phyloP scores from a whole-genome alignment of 2,797 vertebrate genomes.

The Parotocinclus haroldoi region DNA sequence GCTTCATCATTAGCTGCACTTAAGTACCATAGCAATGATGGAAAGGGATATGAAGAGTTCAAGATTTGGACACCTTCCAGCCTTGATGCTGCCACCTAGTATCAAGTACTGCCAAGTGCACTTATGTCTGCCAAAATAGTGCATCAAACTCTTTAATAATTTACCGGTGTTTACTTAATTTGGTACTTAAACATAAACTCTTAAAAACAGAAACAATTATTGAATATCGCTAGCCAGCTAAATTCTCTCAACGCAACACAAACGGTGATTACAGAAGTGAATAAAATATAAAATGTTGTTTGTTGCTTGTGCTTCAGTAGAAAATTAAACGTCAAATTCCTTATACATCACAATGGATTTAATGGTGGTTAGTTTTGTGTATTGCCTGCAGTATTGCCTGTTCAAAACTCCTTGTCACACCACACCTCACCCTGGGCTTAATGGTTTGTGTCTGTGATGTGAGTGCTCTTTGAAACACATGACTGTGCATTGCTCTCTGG shows the following conservation, averaged over 20 bases:
- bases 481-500: constrained; percentile 21
- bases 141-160: constrained; percentile 8
- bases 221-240: constrained; percentile 15
- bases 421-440: constrained; percentile 44
- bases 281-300: background rate
- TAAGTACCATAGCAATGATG: background rate
- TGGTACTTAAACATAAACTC: constrained; percentile 19
- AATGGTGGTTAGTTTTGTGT: constrained; percentile 3
- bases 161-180: background rate
- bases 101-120: background rate
- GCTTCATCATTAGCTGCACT: background rate
- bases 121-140: background rate
- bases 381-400: constrained; percentile 44
- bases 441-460: constrained; percentile 44
- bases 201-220: constrained; percentile 26
- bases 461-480: constrained; percentile 20
- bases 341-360: too few species aligned
- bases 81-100: background rate
- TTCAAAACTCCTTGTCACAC: constrained; percentile 45
- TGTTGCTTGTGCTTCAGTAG: too few species aligned
- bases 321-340: too few species aligned
- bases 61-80: constrained; percentile 4
- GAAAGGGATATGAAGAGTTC: background rate
- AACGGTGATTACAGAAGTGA: background rate
- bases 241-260: constrained; percentile 11